Evolutionary conservation across 2,113 vertebrate species (phyloP), one percentile per base, ranked within the genome.

Genomic region (Halcyon malimbica): DNA sequence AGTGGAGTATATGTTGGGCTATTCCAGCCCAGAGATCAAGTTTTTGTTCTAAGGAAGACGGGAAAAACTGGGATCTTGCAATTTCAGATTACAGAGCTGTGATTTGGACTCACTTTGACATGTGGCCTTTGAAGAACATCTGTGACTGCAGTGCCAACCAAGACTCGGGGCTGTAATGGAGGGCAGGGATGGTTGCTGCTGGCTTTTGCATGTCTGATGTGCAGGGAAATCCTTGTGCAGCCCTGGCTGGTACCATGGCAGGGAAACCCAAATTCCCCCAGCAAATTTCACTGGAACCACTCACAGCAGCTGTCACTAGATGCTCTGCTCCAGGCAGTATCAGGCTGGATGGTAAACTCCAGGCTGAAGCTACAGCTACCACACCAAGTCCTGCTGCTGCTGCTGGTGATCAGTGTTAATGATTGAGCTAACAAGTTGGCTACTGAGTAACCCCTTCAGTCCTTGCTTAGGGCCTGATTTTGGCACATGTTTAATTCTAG

Each of bases 391-490:
- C 50, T 37, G 9, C 70, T 84, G 78, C 46, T 23, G 35, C 37
- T 39, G 29, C 37, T 2, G 1, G 20, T 2, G 1, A 20, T 59
- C 29, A 23, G 70, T 0, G 0, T 48, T 75, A 48, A 73, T 25
- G 29, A 24, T 5, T n/a, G 24, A 87, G 62, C 44, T 0, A 6
- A 74, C 62, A 63, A 64, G 16, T 6, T 84, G 35, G 16, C 51
- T 39, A 10, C 35, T 28, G n/a, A 64, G 28, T 54, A 67, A 21
- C 2, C 0, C 29, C 68, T 57, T 69, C 51, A n/a, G 39, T 48
- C 60, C 56, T 46, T 68, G 48, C 54, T 63, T 33, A 31, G 39
- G 17, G 31, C 50, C 69, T 12, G 3, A 4, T 75, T 54, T 54
- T 62, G 65, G 74, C 87, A 28, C 15, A 13, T 10, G 4, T 53